Percentiles rank a stretch among this genome's conserved stretches.
phyloP scores from a whole-genome alignment of 2,113 vertebrate genomes.

The sheep (Ovis aries) region ARS-UI_Ramb_v3.0 NC_056055.1:32235001-32235500 shows the following conservation, averaged over 20 bases:
- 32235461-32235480: not conserved
- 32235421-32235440: not conserved
- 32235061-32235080: not conserved
- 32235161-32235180: not conserved
- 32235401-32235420: not conserved
- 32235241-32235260: not conserved
- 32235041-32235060: not conserved
- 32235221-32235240: not conserved
- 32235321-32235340: not conserved
- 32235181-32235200: not conserved
- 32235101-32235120: not conserved
- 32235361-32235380: not conserved
- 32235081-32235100: not conserved
- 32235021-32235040: not conserved
- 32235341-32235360: not conserved
- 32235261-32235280: not conserved
- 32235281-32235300: not conserved
- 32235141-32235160: not conserved
- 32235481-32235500: not conserved
- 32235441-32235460: not conserved
- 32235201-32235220: not conserved
- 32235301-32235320: not conserved
- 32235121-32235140: not conserved
- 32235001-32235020: not conserved
- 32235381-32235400: not conserved